Conservation (phyloP, 2,113 vertebrate genomes). For the Hemiscyllium ocellatum region DNA sequence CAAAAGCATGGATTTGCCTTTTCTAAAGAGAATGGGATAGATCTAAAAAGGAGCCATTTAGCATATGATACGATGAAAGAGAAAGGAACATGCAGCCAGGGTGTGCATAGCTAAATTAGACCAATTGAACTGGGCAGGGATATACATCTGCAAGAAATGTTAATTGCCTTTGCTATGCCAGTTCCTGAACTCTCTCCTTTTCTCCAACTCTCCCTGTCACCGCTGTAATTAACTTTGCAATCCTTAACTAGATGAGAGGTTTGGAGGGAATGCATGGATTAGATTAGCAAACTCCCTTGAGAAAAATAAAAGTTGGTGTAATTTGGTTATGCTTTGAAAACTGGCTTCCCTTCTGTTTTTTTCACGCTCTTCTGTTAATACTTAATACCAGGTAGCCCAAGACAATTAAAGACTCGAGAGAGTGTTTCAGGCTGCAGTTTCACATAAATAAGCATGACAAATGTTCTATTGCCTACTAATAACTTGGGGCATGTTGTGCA, state of each 20-base stretch:
- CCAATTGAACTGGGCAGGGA: neutral
- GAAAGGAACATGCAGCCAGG: neutral
- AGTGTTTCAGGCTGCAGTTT: neutral
- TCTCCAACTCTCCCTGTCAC: neutral
- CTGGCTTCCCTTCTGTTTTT: neutral
- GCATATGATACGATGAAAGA: neutral
- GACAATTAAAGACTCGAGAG: neutral
- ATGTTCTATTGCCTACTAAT: neutral
- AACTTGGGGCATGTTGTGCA: neutral
- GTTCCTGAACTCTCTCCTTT: neutral
- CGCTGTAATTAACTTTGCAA: neutral
- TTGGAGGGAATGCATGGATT: neutral
- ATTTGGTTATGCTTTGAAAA: neutral
- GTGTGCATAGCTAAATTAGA: neutral
- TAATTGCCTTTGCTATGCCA: neutral
- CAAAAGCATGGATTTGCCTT: neutral
- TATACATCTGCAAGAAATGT: neutral
- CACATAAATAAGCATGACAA: neutral
- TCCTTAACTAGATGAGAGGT: neutral
- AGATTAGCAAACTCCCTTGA: neutral
- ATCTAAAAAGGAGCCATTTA: neutral
- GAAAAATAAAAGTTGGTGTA: conserved; percentile 9
- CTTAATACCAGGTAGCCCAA: neutral
- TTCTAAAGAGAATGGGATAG: neutral
- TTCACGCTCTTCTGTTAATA: too few species aligned